Evolutionary conservation across 23 tunicate genomes (phyloP).

Genomic region (Aplidium turbinatum): DNA sequence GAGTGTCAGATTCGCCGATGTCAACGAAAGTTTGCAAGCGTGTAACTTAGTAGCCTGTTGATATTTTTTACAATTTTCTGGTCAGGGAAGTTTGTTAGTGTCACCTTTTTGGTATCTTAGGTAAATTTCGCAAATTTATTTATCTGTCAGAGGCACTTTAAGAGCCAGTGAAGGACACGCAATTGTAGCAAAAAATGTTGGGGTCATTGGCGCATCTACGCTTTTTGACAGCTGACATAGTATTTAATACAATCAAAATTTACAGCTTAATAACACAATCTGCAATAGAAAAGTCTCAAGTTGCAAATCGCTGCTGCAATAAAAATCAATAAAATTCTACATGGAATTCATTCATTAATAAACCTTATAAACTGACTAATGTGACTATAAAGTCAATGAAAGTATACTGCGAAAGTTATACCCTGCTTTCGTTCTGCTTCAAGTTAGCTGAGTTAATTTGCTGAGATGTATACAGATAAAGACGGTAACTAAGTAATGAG

Average conservation of each 20-base stretch:
- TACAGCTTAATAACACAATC: conserved; percentile 4
- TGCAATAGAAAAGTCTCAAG: background rate
- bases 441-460: background rate
- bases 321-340: background rate
- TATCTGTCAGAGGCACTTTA: no score
- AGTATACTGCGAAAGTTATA: background rate
- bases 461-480: no score
- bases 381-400: conserved; percentile 5
- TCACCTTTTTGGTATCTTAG: no score
- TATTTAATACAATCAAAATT: conserved; percentile 1
- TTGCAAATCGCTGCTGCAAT: conserved; percentile 1
- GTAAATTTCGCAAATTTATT: no score
- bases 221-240: conserved; percentile 4
- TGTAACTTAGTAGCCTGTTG: no score
- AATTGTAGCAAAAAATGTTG: conserved; percentile 1
- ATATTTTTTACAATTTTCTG: no score
- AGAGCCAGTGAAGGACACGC: background rate
- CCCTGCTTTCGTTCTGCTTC: conserved; percentile 1
- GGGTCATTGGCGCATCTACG: conserved; percentile 4
- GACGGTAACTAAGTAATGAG: no score
- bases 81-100: no score
- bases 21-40: no score
- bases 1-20: no score
- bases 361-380: background rate
- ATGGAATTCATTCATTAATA: conserved; percentile 3